These are phyloP conservation scores for Dasypus novemcinctus DNA, from an alignment of 2,113 vertebrate genomes.

Conservation along the genomic window DNA sequence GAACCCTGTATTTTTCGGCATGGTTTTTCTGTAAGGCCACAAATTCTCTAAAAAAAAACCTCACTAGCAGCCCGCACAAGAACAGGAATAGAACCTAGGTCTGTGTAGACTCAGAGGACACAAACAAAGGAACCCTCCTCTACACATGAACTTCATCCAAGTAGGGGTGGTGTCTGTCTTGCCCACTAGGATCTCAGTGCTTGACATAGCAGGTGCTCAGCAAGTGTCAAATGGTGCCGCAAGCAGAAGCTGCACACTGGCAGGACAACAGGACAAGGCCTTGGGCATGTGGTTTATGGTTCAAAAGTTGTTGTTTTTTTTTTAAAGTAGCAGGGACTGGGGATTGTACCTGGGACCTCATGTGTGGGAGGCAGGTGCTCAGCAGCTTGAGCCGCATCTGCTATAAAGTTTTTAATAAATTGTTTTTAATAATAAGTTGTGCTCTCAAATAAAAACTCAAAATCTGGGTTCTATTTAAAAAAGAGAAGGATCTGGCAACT, in stretches of 20 bases:
- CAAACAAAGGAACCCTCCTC: not conserved
- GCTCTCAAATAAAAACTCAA: not conserved
- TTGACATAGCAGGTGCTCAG: not conserved
- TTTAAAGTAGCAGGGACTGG: no score
- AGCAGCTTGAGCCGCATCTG: no score
- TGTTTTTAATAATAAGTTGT: not conserved
- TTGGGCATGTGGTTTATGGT: not conserved
- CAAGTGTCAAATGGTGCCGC: no score
- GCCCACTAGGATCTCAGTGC: no score
- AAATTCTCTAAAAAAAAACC: not conserved
- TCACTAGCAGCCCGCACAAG: not conserved
- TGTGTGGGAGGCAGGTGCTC: no score
- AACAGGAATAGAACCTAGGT: not conserved
- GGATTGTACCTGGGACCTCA: no score
- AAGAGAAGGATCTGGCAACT: not conserved
- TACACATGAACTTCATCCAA: rapidly evolving
- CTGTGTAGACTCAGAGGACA: rapidly evolving
- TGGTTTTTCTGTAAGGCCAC: no score
- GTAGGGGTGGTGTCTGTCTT: not conserved
- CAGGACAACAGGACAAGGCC: not conserved
- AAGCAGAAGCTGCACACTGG: no score
- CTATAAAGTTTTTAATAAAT: not conserved
- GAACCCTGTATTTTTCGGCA: no score
- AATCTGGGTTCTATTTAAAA: not conserved
- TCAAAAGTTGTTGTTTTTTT: not conserved